These are phyloP conservation scores for Colostygia pectinataria DNA, from an alignment of 2,888 invertebrate species.

Conservation along the genomic window DNA sequence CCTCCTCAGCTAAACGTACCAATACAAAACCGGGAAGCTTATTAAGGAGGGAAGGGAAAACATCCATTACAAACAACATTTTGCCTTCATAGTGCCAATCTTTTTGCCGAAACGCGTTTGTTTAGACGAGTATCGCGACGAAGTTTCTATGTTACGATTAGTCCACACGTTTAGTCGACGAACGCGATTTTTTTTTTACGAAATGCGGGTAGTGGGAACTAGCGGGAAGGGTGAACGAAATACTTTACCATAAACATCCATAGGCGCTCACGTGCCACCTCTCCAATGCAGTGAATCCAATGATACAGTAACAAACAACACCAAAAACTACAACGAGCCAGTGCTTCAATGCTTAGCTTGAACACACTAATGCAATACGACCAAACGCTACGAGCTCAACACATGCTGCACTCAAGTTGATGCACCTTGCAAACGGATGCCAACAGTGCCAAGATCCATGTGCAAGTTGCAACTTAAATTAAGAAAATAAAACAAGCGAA, in stretches of 20 bases:
- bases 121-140: slow-evolving; percentile 54
- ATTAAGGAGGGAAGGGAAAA: slow-evolving; percentile 64
- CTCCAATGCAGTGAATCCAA: slow-evolving; percentile 80
- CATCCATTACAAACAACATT: slow-evolving; percentile 52
- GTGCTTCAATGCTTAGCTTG: slow-evolving; percentile 77
- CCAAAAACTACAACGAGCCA: slow-evolving; percentile 79
- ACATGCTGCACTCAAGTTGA: slow-evolving; percentile 77
- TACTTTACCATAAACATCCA: slow-evolving; percentile 78
- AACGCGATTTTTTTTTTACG: slow-evolving; percentile 57
- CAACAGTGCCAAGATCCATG: slow-evolving; percentile 65
- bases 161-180: slow-evolving; percentile 69
- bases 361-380: slow-evolving; percentile 80
- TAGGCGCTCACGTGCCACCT: slow-evolving; percentile 79
- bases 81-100: slow-evolving; percentile 81
- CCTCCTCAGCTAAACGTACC: slow-evolving; percentile 92
- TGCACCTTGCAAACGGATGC: slow-evolving; percentile 76
- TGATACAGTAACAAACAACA: slow-evolving; percentile 77
- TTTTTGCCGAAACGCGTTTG: slow-evolving; percentile 62
- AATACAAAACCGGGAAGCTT: slow-evolving; percentile 77
- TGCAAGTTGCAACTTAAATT: slow-evolving; percentile 68
- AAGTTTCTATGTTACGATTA: slow-evolving; percentile 59
- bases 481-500: slow-evolving; percentile 59
- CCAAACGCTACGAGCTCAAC: slow-evolving; percentile 79
- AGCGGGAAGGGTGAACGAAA: slow-evolving; percentile 72
- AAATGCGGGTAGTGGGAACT: slow-evolving; percentile 68